Percentiles rank a stretch among this genome's conserved stretches.
Evolutionary conservation across 2,797 vertebrate genomes (phyloP).

Genomic region (Eleutherodactylus coqui): DNA sequence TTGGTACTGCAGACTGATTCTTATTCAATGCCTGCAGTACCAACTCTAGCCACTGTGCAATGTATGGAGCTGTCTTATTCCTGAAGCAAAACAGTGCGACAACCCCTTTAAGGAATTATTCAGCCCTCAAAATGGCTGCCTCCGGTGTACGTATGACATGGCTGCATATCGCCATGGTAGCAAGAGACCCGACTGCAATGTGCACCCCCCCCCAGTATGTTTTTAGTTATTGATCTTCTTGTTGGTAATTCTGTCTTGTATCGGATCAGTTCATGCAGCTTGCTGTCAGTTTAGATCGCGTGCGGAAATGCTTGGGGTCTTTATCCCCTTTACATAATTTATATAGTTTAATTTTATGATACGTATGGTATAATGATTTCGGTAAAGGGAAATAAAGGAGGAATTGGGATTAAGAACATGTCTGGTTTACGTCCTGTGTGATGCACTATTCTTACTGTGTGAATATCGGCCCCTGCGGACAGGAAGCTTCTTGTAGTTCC

Average conservation of each 20-base stretch:
- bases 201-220: neutral
- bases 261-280: neutral
- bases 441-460: too few relatives aligned
- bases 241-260: neutral
- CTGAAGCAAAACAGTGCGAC: too few relatives aligned
- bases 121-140: neutral
- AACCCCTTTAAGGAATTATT: neutral
- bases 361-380: constrained; percentile 13
- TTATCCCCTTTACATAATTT: constrained; percentile 21
- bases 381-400: constrained; percentile 7
- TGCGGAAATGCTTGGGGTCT: neutral
- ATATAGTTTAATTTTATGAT: constrained; percentile 39
- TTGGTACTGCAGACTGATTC: too few relatives aligned
- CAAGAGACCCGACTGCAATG: neutral
- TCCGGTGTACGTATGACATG: neutral
- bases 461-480: too few relatives aligned
- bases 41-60: too few relatives aligned
- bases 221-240: neutral
- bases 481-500: too few relatives aligned
- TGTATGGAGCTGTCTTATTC: too few relatives aligned
- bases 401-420: neutral
- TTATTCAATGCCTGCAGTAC: too few relatives aligned
- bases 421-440: too few relatives aligned
- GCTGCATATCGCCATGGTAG: neutral
- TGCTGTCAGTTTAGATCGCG: neutral